phyloP scores from a whole-genome alignment of 2,113 vertebrate species.

The Callaeas wilsoni region DNA sequence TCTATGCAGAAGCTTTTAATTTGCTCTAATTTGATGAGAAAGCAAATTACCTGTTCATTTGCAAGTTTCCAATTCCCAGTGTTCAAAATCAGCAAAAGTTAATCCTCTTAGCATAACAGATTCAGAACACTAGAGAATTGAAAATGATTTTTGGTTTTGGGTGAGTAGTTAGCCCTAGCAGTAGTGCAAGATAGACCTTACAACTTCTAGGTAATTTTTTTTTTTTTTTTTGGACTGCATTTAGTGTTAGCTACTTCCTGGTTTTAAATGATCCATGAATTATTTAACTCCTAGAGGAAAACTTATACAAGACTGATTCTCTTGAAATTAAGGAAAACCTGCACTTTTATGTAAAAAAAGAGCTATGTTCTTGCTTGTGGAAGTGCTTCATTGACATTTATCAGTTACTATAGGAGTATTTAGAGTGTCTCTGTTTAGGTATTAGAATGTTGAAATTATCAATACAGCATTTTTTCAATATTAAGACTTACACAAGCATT shows the following conservation, averaged over 20 bases:
- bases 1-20: not conserved
- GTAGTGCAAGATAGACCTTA: not conserved
- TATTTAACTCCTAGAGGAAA: not conserved
- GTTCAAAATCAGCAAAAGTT: not conserved
- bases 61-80: not conserved
- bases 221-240: not conserved
- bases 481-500: not conserved
- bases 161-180: not conserved
- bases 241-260: not conserved
- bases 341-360: not conserved
- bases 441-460: not conserved
- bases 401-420: not conserved
- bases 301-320: not conserved
- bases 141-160: not conserved
- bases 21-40: not conserved
- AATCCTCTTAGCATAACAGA: not conserved
- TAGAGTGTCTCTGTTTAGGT: not conserved
- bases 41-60: not conserved
- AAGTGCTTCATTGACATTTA: not conserved
- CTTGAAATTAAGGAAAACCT: not conserved
- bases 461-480: not conserved
- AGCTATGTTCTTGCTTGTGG: not conserved
- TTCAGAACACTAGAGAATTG: not conserved
- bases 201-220: not conserved
- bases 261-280: not conserved